Evolutionary conservation across 2,888 invertebrate genomes (phyloP).

Genomic region (Dolichomitus sp.): DNA sequence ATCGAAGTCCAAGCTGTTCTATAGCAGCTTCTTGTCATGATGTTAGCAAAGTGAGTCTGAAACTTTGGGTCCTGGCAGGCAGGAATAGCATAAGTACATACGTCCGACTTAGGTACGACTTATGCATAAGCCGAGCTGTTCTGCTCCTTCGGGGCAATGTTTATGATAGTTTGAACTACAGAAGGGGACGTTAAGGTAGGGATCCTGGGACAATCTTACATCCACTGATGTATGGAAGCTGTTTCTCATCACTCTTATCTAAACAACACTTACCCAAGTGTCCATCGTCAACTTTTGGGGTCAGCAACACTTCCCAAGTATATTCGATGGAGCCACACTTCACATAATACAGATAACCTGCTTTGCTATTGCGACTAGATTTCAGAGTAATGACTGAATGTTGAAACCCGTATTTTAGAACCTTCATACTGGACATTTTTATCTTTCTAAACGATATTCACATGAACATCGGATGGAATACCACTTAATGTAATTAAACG

Average conservation of each 20-base stretch:
- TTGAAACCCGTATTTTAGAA: too few species aligned
- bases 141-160: constrained; percentile 40
- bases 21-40: constrained; percentile 25
- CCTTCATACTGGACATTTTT: too few species aligned
- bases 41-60: constrained; percentile 29
- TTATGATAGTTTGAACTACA: constrained; percentile 29
- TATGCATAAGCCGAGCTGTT: constrained; percentile 38
- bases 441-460: too few species aligned
- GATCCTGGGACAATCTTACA: constrained; percentile 17
- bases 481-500: too few species aligned
- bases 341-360: not conserved
- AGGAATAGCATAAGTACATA: constrained; percentile 19
- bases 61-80: constrained; percentile 28
- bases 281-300: not conserved
- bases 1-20: constrained; percentile 38
- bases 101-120: constrained; percentile 47
- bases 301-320: not conserved
- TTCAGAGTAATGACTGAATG: too few species aligned
- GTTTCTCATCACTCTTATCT: constrained; percentile 37
- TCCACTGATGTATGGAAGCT: constrained; percentile 13
- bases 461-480: too few species aligned
- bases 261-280: constrained; percentile 26
- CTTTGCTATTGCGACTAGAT: not conserved
- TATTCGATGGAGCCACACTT: too few species aligned
- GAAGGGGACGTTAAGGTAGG: constrained; percentile 7